A percentile compares a stretch with the other conserved stretches of the same genome.
Evolutionary conservation across 2,797 vertebrate genomes (phyloP).

Genomic region (Cuculus canorus): DNA sequence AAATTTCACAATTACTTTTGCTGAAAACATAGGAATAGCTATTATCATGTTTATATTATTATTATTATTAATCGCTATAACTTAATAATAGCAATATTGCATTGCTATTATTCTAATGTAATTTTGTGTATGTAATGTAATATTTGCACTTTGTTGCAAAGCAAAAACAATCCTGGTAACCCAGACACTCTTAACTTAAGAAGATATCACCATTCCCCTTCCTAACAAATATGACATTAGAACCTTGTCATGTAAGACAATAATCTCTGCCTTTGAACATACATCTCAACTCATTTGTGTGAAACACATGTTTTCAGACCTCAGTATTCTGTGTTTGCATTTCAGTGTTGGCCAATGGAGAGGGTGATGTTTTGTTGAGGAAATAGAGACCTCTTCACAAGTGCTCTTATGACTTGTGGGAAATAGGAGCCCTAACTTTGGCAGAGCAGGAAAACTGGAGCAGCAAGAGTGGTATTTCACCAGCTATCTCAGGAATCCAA

Average conservation of each 20-base stretch:
- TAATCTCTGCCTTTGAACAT: neutral
- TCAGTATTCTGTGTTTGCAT: neutral
- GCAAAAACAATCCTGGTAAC: neutral
- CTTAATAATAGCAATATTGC: too few relatives aligned
- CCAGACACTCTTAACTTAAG: neutral
- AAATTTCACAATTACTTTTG: neutral
- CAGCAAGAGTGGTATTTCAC: neutral
- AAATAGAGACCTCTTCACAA: neutral
- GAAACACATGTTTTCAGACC: neutral
- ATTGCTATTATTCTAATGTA: too few relatives aligned
- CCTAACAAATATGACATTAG: neutral
- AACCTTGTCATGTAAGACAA: neutral
- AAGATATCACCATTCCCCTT: neutral
- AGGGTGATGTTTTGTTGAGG: neutral
- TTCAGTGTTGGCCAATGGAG: accelerated
- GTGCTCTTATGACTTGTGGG: neutral
- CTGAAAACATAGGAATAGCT: neutral
- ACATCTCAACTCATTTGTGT: neutral
- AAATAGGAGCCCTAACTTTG: neutral
- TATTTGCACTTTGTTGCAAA: neutral
- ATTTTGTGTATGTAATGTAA: too few relatives aligned
- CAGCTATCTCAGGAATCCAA: neutral
- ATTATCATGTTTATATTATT: neutral
- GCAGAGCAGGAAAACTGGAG: neutral
- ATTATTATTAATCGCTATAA: neutral